Evolutionary conservation across 2,888 invertebrate species (phyloP), one percentile per base, ranked within the genome.

Genomic region (Melieria crassipennis): DNA sequence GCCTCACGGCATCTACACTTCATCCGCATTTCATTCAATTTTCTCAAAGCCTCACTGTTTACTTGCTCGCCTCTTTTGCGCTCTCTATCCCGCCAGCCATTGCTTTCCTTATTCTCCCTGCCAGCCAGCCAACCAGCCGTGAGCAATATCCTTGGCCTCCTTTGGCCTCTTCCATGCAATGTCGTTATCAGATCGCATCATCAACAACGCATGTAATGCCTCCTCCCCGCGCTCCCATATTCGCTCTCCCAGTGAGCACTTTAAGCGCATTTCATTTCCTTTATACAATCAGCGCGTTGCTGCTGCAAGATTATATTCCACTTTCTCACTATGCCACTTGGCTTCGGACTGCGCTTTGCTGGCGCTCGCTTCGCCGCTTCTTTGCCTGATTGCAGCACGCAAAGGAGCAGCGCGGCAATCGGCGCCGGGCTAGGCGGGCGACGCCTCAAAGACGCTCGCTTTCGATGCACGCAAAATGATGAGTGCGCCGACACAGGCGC

Each of bases 201-300:
- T 62, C 69, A 63, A 47, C 63, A 56, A 66, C 67, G 65, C 58
- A 67, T 60, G 62, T 65, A 61, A 71, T 47, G 63, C 65, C 63
- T 69, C 63, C 71, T 30, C 30, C 30, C 30, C 30, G 30, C 30
- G 1, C 30, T 30, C 30, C 16, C 16, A 16, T 16, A 1, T 16
- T 16, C 30, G 30, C 30, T 3, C 30, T 30, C 30, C 30, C 30
- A 30, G 30, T 79, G 78, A 80, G 80, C 76, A 78, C 78, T 76
- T 80, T 78, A 78, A 72, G 73, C 72, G 70, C 66, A 70, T 72
- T 72, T 76, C 69, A 73, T 76, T 80, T 76, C 73, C 79, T 80
- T 80, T 80, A 79, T 79, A 73, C 79, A 80, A 80, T 80, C 81
- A 81, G 75, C 74, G 50, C 50, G 50, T 50, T 67, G 50, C 67